phyloP scores from a whole-genome alignment of 2,888 invertebrate species.

The Eulithis prunata region DNA sequence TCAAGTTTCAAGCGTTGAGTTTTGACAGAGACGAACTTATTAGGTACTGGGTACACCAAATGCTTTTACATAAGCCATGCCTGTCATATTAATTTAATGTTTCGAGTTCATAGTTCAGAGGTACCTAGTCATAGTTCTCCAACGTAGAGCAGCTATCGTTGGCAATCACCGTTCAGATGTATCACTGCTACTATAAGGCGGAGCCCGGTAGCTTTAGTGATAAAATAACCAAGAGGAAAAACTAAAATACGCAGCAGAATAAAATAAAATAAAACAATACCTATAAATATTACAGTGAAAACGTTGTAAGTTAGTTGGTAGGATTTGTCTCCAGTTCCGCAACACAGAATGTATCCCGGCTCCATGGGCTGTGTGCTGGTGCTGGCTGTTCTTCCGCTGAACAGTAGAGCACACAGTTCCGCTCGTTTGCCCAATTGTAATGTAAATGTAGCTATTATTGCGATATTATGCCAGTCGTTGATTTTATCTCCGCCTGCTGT shows the following conservation, averaged over 20 bases:
- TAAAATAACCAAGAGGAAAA: too few relatives aligned
- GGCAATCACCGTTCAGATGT: too few relatives aligned
- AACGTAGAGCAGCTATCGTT: too few relatives aligned
- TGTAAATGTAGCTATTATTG: slow-evolving; percentile 25
- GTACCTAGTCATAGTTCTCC: too few relatives aligned
- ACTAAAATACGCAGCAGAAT: too few relatives aligned
- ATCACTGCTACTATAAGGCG: too few relatives aligned
- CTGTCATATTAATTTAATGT: too few relatives aligned
- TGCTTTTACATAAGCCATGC: too few relatives aligned
- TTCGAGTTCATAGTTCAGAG: too few relatives aligned
- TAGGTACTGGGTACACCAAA: not conserved
- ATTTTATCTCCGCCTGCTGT: not conserved
- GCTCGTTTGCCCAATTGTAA: slow-evolving; percentile 33
- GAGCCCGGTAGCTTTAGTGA: too few relatives aligned
- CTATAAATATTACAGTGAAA: too few relatives aligned
- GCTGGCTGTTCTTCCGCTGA: slow-evolving; percentile 12
- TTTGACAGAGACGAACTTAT: not conserved
- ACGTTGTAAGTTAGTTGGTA: not conserved
- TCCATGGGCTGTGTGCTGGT: not conserved
- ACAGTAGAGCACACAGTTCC: slow-evolving; percentile 24
- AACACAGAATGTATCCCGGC: not conserved
- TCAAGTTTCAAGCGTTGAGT: not conserved
- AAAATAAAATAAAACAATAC: too few relatives aligned
- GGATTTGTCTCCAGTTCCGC: not conserved
- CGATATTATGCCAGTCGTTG: slow-evolving; percentile 27